Base-by-base conservation (phyloP, 2,113 vertebrate genomes). In the Pseudolaguvia tuberculata region DNA sequence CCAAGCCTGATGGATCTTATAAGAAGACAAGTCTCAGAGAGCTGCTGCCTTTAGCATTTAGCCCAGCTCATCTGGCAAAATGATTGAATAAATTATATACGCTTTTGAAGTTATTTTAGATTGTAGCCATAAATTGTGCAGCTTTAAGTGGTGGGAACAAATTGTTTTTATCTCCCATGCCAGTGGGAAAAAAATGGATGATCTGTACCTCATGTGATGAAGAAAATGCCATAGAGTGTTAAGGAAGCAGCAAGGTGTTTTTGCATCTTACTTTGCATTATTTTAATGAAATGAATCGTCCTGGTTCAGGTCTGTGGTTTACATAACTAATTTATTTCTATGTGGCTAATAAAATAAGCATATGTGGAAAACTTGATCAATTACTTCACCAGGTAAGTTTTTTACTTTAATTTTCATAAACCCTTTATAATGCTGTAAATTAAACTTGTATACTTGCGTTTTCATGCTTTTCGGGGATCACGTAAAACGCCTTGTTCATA, bases 11-110 rank as follows among this genome's bases (percentile, higher is more conserved):
- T 0, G 94, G 94, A 10, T 87, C 92, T 0, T 95, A 92, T 20
- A 79, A 90, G 1, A 82, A 93, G 76, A 95, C 86, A 78, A 94
- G 83, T 1, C 86, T 98, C n/a, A 86, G 82, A 74, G 92, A 97
- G 39, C 85, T 98, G 29, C 76, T 98, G 67, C 96, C 95, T 0
- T 74, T 85, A 13, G 92, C 94, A 15, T 97, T 97, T 2, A 91
- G 92, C 2, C 92, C 94, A 0, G 84, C 90, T 15, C 87, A 94
- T 78, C 86, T 96, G 5, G 75, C 78, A 57, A 90, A 89, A 27
- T 70, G 39, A 70, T 23, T 25, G 9, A 9, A 18, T 35, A 55
- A 5, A 8, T 23, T 74, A 25, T 74, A 1, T 17, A 31, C 48
- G 29, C 25, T 7, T 69, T 52, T 69, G 5, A 21, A 4, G 21